A percentile compares a stretch with the other conserved stretches of the same genome.
These are phyloP conservation scores for Reinhardtius hippoglossoides DNA, from an alignment of 2,113 vertebrate genomes.

Conservation along the genomic window DNA sequence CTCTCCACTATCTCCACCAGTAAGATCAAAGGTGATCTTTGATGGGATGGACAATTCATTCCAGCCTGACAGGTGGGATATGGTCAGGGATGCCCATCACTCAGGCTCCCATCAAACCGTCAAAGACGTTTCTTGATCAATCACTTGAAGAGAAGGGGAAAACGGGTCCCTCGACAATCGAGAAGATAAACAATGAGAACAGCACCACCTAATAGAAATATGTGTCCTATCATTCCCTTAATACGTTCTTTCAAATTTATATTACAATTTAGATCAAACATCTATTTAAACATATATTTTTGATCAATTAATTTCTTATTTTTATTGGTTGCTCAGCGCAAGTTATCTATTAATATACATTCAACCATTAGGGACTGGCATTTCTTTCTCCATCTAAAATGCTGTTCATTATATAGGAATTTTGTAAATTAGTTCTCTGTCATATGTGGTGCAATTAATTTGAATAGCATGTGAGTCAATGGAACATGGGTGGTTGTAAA, in stretches of 20 bases:
- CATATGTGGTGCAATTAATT: slow-evolving; percentile 9
- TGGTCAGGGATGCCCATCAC: slow-evolving; percentile 74
- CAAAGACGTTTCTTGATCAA: slow-evolving; percentile 78
- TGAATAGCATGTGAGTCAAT: too few relatives aligned
- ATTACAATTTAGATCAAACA: not conserved
- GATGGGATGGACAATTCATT: slow-evolving; percentile 80
- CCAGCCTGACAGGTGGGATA: slow-evolving; percentile 74
- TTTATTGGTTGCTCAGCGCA: not conserved
- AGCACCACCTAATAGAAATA: slow-evolving; percentile 9
- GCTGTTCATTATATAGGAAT: not conserved
- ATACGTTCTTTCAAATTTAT: slow-evolving; percentile 3
- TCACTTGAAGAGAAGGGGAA: slow-evolving; percentile 62
- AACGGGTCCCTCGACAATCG: slow-evolving; percentile 60
- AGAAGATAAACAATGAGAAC: slow-evolving; percentile 54
- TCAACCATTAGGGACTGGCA: not conserved
- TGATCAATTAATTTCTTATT: not conserved
- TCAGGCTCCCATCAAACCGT: slow-evolving; percentile 78
- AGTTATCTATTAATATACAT: not conserved
- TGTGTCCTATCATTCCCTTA: not conserved
- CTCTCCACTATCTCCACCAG: slow-evolving; percentile 62
- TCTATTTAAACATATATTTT: not conserved
- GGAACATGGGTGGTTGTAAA: not conserved
- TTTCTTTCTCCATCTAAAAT: not conserved
- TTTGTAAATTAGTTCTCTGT: slow-evolving; percentile 19
- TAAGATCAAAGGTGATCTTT: slow-evolving; percentile 80